Evolutionary conservation across 1,140 invertebrate species (phyloP).

Genomic region (Aphaenogaster floridana): DNA sequence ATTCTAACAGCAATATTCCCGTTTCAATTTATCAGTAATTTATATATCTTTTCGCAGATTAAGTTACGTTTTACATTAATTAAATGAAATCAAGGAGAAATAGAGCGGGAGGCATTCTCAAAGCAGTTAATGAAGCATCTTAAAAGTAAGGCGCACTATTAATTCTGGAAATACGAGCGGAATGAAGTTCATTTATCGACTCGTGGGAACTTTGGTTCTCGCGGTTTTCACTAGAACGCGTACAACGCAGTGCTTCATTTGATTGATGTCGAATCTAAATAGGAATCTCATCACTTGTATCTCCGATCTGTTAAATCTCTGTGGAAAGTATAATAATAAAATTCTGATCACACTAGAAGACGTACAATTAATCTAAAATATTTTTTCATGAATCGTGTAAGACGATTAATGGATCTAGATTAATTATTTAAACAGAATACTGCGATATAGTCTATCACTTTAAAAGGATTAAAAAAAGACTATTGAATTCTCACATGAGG

Average conservation of each 20-base stretch:
- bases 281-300: slow-evolving; percentile 32
- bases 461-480: background rate
- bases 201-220: slow-evolving; percentile 38
- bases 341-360: background rate
- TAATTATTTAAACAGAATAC: background rate
- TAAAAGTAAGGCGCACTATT: slow-evolving; percentile 49
- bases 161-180: slow-evolving; percentile 50
- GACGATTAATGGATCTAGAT: background rate
- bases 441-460: background rate
- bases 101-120: slow-evolving; percentile 35
- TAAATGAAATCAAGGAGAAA: slow-evolving; percentile 39
- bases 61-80: slow-evolving; percentile 50
- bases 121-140: slow-evolving; percentile 45
- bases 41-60: slow-evolving; percentile 37
- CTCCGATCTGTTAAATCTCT: slow-evolving; percentile 1
- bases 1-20: background rate
- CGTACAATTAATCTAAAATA: background rate
- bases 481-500: background rate
- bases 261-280: slow-evolving; percentile 58
- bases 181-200: slow-evolving; percentile 53
- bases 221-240: slow-evolving; percentile 45
- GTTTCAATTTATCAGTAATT: slow-evolving; percentile 7
- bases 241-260: slow-evolving; percentile 32
- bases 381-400: background rate
- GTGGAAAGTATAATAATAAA: background rate